Conservation (phyloP, 2,113 vertebrate genomes). For the Tenebrosternarchus preto region DNA sequence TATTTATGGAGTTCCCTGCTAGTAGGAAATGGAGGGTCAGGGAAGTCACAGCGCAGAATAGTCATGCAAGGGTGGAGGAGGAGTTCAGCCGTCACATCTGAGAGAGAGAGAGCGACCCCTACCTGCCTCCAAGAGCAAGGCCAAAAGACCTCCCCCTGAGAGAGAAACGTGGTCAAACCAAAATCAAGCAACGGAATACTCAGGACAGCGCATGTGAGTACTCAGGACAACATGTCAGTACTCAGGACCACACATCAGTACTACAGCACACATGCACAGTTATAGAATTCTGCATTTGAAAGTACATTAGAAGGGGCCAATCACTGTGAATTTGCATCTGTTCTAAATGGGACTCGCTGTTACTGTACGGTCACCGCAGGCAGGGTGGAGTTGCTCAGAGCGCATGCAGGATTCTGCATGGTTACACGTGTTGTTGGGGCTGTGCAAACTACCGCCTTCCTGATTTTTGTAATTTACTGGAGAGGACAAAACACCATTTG, state of each 20-base stretch:
- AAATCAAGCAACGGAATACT: no score
- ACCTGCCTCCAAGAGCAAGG: conserved; percentile 1
- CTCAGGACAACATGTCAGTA: background rate
- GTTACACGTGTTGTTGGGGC: conserved; percentile 29
- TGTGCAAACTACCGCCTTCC: conserved; percentile 24
- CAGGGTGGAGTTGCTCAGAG: background rate
- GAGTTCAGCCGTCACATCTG: conserved; percentile 18
- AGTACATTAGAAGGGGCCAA: background rate
- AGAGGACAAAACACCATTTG: conserved; percentile 71
- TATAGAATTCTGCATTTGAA: background rate
- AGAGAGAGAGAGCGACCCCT: conserved; percentile 17
- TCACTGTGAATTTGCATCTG: conserved; percentile 1
- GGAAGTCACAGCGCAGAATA: conserved; percentile 19
- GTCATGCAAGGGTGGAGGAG: conserved; percentile 37
- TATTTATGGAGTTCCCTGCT: conserved; percentile 41
- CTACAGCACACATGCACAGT: background rate
- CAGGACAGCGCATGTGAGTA: background rate
- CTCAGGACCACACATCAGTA: background rate
- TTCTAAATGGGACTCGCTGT: background rate
- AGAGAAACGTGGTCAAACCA: background rate
- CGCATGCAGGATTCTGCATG: conserved; percentile 9
- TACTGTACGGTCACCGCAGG: no score
- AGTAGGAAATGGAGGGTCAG: conserved; percentile 41
- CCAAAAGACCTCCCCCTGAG: no score
- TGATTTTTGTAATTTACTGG: conserved; percentile 69